These are phyloP conservation scores for Picathartes gymnocephalus DNA, from an alignment of 2,113 vertebrate genomes.

Conservation along the genomic window DNA sequence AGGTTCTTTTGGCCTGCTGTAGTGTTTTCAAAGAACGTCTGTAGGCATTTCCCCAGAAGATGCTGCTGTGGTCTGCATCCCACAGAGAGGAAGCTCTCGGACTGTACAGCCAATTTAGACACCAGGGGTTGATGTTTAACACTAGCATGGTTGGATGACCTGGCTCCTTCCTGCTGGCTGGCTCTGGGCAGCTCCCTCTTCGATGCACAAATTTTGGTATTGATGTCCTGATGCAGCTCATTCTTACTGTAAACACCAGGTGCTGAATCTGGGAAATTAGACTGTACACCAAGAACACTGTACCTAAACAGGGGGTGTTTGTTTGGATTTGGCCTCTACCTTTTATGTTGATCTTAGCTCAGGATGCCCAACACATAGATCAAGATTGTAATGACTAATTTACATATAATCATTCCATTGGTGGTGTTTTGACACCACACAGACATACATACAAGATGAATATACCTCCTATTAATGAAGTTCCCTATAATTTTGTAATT, in stretches of 20 bases:
- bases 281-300: neutral
- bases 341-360: neutral
- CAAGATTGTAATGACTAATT: rapidly evolving
- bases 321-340: neutral
- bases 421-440: neutral
- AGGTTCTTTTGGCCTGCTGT: neutral
- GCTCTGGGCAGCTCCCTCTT: neutral
- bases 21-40: neutral
- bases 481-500: neutral
- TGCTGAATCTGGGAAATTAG: neutral
- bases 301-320: neutral
- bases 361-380: neutral
- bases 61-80: neutral
- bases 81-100: neutral
- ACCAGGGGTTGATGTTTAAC: neutral
- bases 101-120: neutral
- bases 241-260: neutral
- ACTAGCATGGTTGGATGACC: neutral
- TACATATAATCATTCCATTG: neutral
- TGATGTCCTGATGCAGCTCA: rapidly evolving
- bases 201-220: neutral
- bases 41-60: neutral
- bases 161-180: neutral
- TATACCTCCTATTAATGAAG: neutral
- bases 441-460: neutral